Base-by-base conservation (phyloP, 2,113 vertebrate genomes). In the Diadophis punctatus region DNA sequence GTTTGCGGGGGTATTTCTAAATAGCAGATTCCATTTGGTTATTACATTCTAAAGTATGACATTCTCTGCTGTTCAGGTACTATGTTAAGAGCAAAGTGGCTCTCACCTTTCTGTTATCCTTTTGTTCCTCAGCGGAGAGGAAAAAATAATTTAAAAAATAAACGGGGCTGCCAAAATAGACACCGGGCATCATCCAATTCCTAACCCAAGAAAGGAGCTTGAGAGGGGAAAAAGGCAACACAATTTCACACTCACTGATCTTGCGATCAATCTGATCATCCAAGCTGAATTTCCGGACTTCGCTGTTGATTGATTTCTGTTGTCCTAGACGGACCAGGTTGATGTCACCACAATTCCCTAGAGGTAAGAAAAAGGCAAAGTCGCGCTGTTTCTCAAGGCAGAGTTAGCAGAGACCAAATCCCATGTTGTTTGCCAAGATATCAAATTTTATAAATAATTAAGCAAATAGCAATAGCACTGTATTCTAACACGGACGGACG, bases 301-400 rank as follows among this genome's bases (percentile, higher is more conserved):
- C 97, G 16, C 27, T 96, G 87, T 97, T 98, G 94, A 99, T 99
- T 9, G 97, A 97, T 86, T 95, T 98, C 91, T 98, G 98, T 89
- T 97, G 95, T 51, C 98, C 98, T 58, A 99, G 95, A 68, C 98
- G 95, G 89, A 99, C 98, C 95, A 99, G 94, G 68, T 98, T 98
- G 95, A 99, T 98, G 95, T 99, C 98, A 27, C 98, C 98, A 94
- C 98, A 99, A 89, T 98, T 99, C 52, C 98, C 98, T 99, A 95
- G 56, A 93, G 25, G 95, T 91, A 8, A 95, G 3, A 96, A 94
- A 8, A 51, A 93, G 23, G 94, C 39, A 91, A 20, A 52, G 18
- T 43, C 0, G 18, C 9, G n/a, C 2, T 10, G 5, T 80, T 80
- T 43, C 34, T 80, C 7, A 43, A 74, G 74, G 2, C 4, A 3